Percentiles rank a stretch among this genome's conserved stretches.
Evolutionary conservation across 2,113 vertebrate genomes (phyloP).

Genomic region (Bucco capensis): DNA sequence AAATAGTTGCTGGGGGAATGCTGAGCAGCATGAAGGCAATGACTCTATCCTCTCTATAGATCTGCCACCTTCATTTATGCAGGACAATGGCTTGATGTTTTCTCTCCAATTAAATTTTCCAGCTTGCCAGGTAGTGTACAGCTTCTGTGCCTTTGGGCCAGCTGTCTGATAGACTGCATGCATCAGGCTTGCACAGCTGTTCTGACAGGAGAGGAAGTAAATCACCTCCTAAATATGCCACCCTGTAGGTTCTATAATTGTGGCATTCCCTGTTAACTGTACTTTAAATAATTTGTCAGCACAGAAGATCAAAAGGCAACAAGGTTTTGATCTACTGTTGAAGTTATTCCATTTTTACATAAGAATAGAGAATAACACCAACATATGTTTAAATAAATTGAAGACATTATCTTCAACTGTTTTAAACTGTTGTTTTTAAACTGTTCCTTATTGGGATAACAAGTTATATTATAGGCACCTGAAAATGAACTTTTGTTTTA

Average conservation of each 20-base stretch:
- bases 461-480: neutral
- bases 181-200: neutral
- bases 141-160: neutral
- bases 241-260: neutral
- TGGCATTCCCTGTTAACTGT: neutral
- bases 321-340: neutral
- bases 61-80: neutral
- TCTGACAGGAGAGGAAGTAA: neutral
- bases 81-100: neutral
- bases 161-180: neutral
- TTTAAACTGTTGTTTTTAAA: neutral
- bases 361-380: neutral
- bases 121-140: neutral
- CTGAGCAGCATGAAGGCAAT: fast-evolving
- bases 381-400: neutral
- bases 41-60: neutral
- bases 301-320: neutral
- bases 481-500: neutral
- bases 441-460: neutral
- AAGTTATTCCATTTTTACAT: neutral
- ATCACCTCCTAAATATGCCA: neutral
- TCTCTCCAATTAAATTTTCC: neutral
- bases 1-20: neutral
- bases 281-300: neutral
- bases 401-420: neutral